Percentiles rank a stretch among this genome's conserved stretches.
These are phyloP conservation scores for Drosophila prolongata DNA, from an alignment of 2,888 invertebrate genomes.

Conservation along the genomic window DNA sequence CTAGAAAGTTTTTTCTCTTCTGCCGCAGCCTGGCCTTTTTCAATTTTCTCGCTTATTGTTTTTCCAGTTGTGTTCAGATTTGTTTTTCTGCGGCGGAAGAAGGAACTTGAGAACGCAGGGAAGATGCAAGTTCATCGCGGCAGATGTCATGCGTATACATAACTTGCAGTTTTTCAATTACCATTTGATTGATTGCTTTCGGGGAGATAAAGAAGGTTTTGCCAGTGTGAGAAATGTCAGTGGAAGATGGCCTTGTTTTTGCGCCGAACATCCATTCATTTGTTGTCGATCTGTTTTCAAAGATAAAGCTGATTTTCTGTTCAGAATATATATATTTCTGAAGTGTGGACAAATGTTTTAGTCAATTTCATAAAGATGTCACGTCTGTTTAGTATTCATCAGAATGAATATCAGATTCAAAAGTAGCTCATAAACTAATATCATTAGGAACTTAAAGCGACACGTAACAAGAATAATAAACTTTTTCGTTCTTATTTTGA, in stretches of 20 bases:
- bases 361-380: neutral
- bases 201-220: slow-evolving; percentile 9
- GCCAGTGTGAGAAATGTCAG: slow-evolving; percentile 17
- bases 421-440: neutral
- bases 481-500: no score
- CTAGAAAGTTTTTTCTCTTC: slow-evolving; percentile 39
- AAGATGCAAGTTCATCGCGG: slow-evolving; percentile 16
- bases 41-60: slow-evolving; percentile 35
- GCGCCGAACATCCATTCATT: neutral
- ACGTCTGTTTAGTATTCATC: neutral
- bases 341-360: neutral
- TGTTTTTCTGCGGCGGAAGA: slow-evolving; percentile 31
- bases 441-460: neutral
- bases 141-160: slow-evolving; percentile 4
- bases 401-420: neutral
- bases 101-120: slow-evolving; percentile 16
- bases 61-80: slow-evolving; percentile 23
- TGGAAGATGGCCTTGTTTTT: slow-evolving; percentile 6
- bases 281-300: neutral
- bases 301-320: neutral
- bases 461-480: neutral
- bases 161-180: slow-evolving; percentile 29
- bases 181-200: slow-evolving; percentile 27
- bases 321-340: neutral
- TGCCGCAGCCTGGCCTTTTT: slow-evolving; percentile 8